These are phyloP conservation scores for Drosophila leonis DNA, from an alignment of 2,888 invertebrate species.

Conservation along the genomic window DNA sequence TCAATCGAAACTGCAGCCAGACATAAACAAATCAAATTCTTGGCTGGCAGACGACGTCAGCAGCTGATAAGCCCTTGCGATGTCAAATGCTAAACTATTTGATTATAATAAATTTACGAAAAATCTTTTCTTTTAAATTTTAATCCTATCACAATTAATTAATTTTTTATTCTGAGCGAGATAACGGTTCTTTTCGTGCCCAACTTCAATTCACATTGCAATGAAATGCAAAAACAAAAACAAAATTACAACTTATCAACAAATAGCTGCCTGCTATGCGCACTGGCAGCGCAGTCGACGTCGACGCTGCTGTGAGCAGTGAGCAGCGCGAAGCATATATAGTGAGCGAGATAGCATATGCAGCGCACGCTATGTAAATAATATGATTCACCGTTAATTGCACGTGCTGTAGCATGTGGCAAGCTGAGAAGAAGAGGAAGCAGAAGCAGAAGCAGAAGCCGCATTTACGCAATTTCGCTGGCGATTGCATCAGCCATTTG, in stretches of 20 bases:
- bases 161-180: too few species aligned
- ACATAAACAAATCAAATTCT: slow-evolving; percentile 27
- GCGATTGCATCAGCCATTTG: slow-evolving; percentile 77
- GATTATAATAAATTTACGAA: neutral
- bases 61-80: slow-evolving; percentile 23
- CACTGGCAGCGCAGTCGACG: neutral
- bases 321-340: neutral
- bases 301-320: too few species aligned
- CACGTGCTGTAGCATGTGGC: slow-evolving; percentile 49
- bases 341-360: slow-evolving; percentile 1
- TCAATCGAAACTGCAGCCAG: slow-evolving; percentile 25
- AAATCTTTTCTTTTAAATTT: neutral
- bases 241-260: neutral
- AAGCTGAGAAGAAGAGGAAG: too few species aligned
- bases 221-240: neutral
- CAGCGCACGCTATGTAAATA: too few species aligned
- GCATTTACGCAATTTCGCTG: slow-evolving; percentile 37
- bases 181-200: neutral
- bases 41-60: slow-evolving; percentile 7
- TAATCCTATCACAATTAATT: neutral
- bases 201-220: neutral
- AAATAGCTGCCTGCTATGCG: slow-evolving; percentile 10
- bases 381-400: slow-evolving; percentile 32
- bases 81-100: neutral
- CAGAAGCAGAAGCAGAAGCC: slow-evolving; percentile 1